Percentiles rank a stretch among this genome's conserved stretches.
phyloP scores from a whole-genome alignment of 2,888 invertebrate genomes.

The Latrodectus hesperus region DNA sequence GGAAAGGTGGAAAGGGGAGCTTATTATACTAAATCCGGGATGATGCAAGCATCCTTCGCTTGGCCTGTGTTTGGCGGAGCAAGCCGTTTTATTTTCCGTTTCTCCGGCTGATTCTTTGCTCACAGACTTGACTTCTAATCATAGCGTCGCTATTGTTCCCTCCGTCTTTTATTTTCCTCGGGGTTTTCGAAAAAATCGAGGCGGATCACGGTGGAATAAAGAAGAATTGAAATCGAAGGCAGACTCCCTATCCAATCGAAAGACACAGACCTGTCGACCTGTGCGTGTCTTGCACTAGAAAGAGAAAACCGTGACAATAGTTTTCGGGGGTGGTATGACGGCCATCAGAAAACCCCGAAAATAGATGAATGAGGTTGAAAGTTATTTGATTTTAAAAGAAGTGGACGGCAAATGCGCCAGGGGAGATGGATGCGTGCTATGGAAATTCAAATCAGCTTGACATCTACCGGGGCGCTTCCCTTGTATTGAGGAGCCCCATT shows the following conservation, averaged over 20 bases:
- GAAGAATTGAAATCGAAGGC: conserved; percentile 53
- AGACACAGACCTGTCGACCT: conserved; percentile 42
- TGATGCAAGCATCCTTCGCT: conserved; percentile 45
- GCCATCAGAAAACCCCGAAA: conserved; percentile 58
- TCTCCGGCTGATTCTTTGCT: conserved; percentile 49
- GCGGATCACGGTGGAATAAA: conserved; percentile 43
- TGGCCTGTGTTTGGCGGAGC: conserved; percentile 35
- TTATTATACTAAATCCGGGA: conserved; percentile 60
- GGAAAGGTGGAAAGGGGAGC: conserved; percentile 28
- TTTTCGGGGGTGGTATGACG: conserved; percentile 30
- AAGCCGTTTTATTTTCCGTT: conserved; percentile 59
- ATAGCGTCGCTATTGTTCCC: conserved; percentile 56
- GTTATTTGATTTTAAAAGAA: conserved; percentile 68
- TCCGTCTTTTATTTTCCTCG: conserved; percentile 58
- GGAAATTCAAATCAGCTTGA: conserved; percentile 70
- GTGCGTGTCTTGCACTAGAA: conserved; percentile 30
- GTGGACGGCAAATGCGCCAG: conserved; percentile 52
- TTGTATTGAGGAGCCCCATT: conserved; percentile 23
- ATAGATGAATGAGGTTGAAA: conserved; percentile 67
- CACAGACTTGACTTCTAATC: conserved; percentile 67
- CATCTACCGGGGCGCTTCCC: conserved; percentile 50
- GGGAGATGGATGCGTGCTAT: conserved; percentile 63
- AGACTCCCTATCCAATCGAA: conserved; percentile 35
- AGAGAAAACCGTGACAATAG: conserved; percentile 38
- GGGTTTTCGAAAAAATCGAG: conserved; percentile 53